Evolutionary conservation across 2,888 invertebrate species (phyloP), one percentile per base, ranked within the genome.

Genomic region (Tenthredo mesomela): DNA sequence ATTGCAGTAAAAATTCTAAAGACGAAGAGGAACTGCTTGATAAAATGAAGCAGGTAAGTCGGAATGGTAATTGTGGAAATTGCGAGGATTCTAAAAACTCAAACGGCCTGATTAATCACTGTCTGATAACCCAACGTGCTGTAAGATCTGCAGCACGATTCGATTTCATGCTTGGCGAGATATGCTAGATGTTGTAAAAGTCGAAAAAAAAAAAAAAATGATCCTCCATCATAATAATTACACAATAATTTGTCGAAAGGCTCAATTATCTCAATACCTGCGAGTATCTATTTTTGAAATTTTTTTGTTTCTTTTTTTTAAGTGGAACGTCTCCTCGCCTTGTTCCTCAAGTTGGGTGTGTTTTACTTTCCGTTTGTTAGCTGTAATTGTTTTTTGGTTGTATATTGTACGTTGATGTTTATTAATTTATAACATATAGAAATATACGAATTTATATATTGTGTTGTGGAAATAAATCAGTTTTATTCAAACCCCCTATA

Each of bases 31-130:
- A 93, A 82, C 91, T 94, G 75, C 87, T 93, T 88, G 91, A 90
- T 80, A 91, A 92, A 85, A 90, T 94, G 90, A 94, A 93, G 88
- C 94, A 94, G 94, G 94, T 94, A 93, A 93, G 94, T 93, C 89
- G 90, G 82, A 88, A 89, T 86, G 92, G 91, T 87, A 90, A 90
- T 85, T 93, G 92, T 84, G 92, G 90, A 84, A 88, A 70, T 84
- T 18, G 54, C 25, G 84, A 82, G 40, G 80, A 58, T 80, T 47
- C 84, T 25, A 82, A 67, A 29, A 82, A 25, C 33, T 10, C 47
- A 6, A 82, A 29, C 47, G 33, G 70, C 65, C 25, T 85, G n/a
- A 29, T 70, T 15, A 80, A 70, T 37, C 67, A 67, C 40, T 85
- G 84, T 37, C 77, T 82, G 18, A 50, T 82, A 18, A 58, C 71